These are phyloP conservation scores for Bujurquina vittata DNA, from an alignment of 2,113 vertebrate species.

Conservation along the genomic window DNA sequence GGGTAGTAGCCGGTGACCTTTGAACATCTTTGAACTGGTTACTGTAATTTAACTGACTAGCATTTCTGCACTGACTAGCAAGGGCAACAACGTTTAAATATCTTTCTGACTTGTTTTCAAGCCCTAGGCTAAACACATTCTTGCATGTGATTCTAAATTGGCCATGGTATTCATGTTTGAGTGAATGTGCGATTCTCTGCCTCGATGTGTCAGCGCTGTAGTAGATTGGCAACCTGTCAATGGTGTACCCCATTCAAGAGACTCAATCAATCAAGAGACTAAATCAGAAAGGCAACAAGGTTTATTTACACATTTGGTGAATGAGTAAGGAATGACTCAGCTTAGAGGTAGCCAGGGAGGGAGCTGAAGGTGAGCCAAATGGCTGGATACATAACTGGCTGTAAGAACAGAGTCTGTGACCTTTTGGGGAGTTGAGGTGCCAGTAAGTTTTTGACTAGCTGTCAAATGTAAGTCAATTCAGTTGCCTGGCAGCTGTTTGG, in stretches of 20 bases:
- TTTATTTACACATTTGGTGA: constrained; percentile 14
- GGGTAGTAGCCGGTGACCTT: neutral
- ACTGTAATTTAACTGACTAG: neutral
- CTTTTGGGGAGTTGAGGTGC: neutral
- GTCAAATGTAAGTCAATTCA: neutral
- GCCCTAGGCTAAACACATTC: no score
- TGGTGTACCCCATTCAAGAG: neutral
- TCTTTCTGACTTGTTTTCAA: neutral
- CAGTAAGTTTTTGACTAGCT: neutral
- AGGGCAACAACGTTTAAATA: neutral
- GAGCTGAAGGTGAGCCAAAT: constrained; percentile 4
- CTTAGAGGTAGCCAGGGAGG: neutral
- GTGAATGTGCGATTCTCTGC: neutral
- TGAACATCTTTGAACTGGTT: neutral
- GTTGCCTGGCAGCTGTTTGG: neutral
- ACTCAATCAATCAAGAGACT: constrained; percentile 14
- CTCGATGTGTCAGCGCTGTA: neutral
- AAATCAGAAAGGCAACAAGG: constrained; percentile 7
- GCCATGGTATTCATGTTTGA: neutral
- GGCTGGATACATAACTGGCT: neutral
- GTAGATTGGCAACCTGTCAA: neutral
- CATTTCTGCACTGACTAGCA: neutral
- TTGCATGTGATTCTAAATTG: neutral
- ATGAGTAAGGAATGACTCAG: constrained; percentile 7
- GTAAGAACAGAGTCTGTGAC: neutral